Evolutionary conservation across 2,113 vertebrate species (phyloP).

Genomic region (Brienomyrus brachyistius): DNA sequence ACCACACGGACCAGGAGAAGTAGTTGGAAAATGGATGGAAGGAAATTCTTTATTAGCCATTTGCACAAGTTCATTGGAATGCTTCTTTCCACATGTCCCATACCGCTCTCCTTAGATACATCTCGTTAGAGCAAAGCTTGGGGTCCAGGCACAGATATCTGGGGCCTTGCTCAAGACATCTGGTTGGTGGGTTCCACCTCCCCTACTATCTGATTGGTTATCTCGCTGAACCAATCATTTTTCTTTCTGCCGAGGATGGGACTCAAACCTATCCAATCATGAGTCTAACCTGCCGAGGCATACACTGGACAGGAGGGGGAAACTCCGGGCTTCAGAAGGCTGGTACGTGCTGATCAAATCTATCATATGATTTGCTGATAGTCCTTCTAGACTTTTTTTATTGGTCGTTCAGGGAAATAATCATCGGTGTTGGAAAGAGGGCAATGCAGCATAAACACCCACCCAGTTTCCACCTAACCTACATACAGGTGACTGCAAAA

Average conservation of each 20-base stretch:
- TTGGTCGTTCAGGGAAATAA: not conserved
- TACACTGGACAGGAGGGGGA: not conserved
- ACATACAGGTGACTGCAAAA: not conserved
- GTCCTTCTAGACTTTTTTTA: not conserved
- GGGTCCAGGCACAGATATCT: too few relatives aligned
- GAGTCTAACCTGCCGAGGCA: not conserved
- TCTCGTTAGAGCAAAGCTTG: not conserved
- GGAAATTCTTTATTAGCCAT: not conserved
- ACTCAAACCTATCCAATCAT: not conserved
- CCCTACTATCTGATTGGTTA: not conserved
- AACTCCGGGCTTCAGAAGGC: not conserved
- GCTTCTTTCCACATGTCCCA: not conserved
- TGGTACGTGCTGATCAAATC: not conserved
- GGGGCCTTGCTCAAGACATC: not conserved
- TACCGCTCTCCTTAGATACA: not conserved
- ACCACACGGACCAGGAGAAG: not conserved
- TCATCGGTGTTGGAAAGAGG: not conserved
- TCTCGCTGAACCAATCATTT: not conserved
- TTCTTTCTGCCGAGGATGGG: not conserved
- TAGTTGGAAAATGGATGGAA: not conserved
- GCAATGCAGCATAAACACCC: not conserved
- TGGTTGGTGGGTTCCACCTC: not conserved
- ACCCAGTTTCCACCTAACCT: not conserved
- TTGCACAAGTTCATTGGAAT: not conserved
- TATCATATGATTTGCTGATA: not conserved